Evolutionary conservation across 2,797 vertebrate genomes (phyloP), one percentile per base, ranked within the genome.

Genomic region (Paguma larvata): DNA sequence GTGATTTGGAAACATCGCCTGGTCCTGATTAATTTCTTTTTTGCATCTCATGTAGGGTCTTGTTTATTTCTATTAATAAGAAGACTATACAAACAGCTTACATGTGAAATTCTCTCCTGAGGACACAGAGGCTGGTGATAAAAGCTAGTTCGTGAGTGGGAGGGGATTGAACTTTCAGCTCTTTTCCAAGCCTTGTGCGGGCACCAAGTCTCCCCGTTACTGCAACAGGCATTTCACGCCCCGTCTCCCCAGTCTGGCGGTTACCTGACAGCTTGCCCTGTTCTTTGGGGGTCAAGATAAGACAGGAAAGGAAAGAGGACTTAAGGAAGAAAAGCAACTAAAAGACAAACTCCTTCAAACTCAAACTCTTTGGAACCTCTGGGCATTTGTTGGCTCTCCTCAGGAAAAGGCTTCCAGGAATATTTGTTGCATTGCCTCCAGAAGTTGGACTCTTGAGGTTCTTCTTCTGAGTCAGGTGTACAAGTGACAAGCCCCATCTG

Each of bases 11-110:
- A 95, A 92, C 59, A 62, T 77, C 51, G 83, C 92, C 80, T 94
- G 67, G 75, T 87, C 89, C 94, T 87, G 79, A 96, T 97, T 96
- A 84, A 96, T 96, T 96, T 97, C 94, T 89, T 92, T 94, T 86
- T 77, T 80, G 84, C 70, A 56, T 92, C 91, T 94, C 94, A 85
- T 70, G 38, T 53, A 25, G 14, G 41, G 77, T n/a, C 46, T 93
- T 96, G 70, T 97, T 97, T 97, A 96, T 97, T 97, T 93, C 82
- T 63, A 85, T 84, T 96, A 87, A 82, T 77, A 79, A 90, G 83
- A 94, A 95, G 90, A 85, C 93, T 93, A 62, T 68, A 93, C 86
- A 96, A 44, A 89, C 93, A 89, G 48, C 90, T 95, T 85, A 87
- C 86, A 89, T 19, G 79, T 72, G 86, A 83, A 59, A 15, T 72